Evolutionary conservation across 2,888 invertebrate species (phyloP), one percentile per base, ranked within the genome.

Genomic region (Linnaemya vulpina): DNA sequence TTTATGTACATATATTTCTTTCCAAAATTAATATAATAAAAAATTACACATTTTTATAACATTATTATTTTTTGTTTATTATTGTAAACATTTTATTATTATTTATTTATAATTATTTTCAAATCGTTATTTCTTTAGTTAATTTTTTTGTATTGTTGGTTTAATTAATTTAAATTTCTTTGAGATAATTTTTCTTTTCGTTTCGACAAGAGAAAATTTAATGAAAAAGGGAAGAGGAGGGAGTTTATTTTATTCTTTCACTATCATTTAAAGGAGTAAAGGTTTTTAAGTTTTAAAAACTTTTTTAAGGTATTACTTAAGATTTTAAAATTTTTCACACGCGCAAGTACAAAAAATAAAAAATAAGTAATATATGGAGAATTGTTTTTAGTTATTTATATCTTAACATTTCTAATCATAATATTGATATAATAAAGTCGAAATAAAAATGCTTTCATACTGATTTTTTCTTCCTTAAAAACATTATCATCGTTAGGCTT

Each of bases 371-470:
- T 75, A 68, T 67, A 51, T 58, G 71, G 25, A 76, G 58, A 62
- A 20, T 63, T 40, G 46, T 38, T 53, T 62, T 55, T 51, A 62
- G 74, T 78, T 84, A 84, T 80, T 80, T 79, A 78, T 81, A 81
- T 38, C 81, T 84, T 84, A 84, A 81, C 73, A 76, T 46, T 77
- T 74, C 73, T 84, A 81, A 81, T 77, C 74, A 78, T 81, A 74
- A 77, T 78, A 82, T 80, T 84, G 71, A 81, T 83, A 81, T 77
- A 80, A 70, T 70, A 49, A 80, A 63, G 63, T 81, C 75, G 71
- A 86, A 86, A 85, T 80, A 80, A 82, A 85, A 85, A 85, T 82
- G 84, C 81, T 75, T 76, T 63, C 46, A 85, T 85, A 85, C 81
- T 82, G 81, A 71, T 82, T 77, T 77, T 73, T 68, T 74, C 55